Base-by-base conservation (phyloP, 2,797 vertebrate genomes). In the Centropyge bicolor region DNA sequence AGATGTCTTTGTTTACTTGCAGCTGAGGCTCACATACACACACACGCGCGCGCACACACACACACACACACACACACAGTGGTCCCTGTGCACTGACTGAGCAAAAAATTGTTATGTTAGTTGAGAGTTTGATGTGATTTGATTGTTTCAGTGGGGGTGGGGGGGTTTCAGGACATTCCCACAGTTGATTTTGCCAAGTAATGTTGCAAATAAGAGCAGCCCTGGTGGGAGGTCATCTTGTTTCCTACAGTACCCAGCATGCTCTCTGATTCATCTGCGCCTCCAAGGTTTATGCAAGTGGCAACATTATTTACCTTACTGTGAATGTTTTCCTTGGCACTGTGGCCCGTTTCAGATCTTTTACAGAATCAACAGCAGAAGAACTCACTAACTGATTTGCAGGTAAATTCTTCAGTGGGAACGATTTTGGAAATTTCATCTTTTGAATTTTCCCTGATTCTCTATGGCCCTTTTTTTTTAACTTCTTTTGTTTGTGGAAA, bases 1-100 rank as follows among this genome's bases (percentile, higher is more conserved):
- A 82, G 80, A 86, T 79, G 54, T 70, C 76, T 81, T 80, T 84
- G 70, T 88, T 78, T 36, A 73, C 59, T 60, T 76, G 76, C 83
- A 85, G 78, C 85, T 84, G 83, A 82, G 27, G n/a, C 70, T 69
- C 65, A 27, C 3, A 59, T 6, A 56, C 38, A 43, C 22, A 55
- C 41, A 16, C 56, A 61, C n/a, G 24, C 63, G 55, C 57, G 49
- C 51, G 36, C 24, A 38, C 59, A 48, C 24, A 27, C 11, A 54
- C 35, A 40, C 14, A 49, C 41, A 20, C 60, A 61, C 6, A 60
- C 10, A 49, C 41, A 52, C 43, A 46, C 54, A 14, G 60, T 22
- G 9, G 16, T 36, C 24, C 1, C 2, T 41, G 48, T 62, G 49
- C 22, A 46, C 36, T 22, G 2, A 43, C 16, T 1, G 11, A 43